Percentiles rank a stretch among this genome's conserved stretches.
These are phyloP conservation scores for Drosophila tani DNA, from an alignment of 1,140 invertebrate species.

Conservation along the genomic window DNA sequence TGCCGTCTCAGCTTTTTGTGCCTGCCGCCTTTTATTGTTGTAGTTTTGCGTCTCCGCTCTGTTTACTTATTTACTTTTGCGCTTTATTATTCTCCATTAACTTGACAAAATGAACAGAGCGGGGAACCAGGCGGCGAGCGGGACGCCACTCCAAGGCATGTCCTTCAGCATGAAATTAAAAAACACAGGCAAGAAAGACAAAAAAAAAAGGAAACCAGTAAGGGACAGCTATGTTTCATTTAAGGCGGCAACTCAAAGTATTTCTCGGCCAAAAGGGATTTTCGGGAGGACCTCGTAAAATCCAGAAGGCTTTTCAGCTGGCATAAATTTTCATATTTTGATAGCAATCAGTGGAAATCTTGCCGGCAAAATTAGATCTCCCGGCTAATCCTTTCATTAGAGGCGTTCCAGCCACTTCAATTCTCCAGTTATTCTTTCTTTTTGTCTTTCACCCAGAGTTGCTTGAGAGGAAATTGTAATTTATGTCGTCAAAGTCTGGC, in stretches of 20 bases:
- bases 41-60: conserved; percentile 68
- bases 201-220: conserved; percentile 6
- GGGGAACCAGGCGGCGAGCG: neutral
- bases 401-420: conserved; percentile 55
- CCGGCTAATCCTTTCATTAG: conserved; percentile 62
- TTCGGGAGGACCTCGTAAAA: conserved; percentile 32
- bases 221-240: conserved; percentile 39
- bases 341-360: conserved; percentile 42
- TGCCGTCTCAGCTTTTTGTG: conserved; percentile 75
- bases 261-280: conserved; percentile 44
- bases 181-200: conserved; percentile 28
- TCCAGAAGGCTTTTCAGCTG: conserved; percentile 35
- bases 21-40: conserved; percentile 76
- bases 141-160: conserved; percentile 21
- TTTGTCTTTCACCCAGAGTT: conserved; percentile 17
- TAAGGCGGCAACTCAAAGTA: conserved; percentile 44
- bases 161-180: conserved; percentile 58
- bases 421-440: conserved; percentile 43
- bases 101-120: conserved; percentile 77
- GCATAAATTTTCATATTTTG: conserved; percentile 67
- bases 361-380: conserved; percentile 28
- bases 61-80: conserved; percentile 83
- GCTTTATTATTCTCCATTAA: conserved; percentile 83
- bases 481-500: conserved; percentile 51
- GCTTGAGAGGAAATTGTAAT: conserved; percentile 46